Conservation (phyloP, 1,140 invertebrate genomes). For the Drosophila pectinifera region DNA sequence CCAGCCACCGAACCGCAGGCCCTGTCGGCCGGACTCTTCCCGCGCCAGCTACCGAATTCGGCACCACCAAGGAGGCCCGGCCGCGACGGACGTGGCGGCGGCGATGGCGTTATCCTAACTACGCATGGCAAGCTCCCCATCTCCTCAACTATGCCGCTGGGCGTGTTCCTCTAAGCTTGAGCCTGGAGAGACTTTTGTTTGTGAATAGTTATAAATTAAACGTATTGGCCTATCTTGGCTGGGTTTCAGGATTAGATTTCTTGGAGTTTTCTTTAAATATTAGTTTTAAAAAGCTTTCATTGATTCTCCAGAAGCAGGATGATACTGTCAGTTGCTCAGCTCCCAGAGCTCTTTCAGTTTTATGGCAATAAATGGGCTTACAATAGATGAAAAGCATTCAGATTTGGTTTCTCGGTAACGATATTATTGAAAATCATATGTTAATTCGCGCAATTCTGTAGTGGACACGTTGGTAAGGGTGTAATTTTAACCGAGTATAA, state of each 20-base stretch:
- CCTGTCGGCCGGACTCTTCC: slow-evolving; percentile 15
- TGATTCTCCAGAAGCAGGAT: too few relatives aligned
- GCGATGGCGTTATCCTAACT: slow-evolving; percentile 31
- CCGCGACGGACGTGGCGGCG: slow-evolving; percentile 9
- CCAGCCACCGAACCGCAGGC: not conserved
- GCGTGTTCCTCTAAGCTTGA: slow-evolving; percentile 2
- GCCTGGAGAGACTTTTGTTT: not conserved
- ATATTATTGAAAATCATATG: slow-evolving; percentile 21
- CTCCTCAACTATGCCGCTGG: slow-evolving; percentile 23
- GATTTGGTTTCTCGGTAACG: slow-evolving; percentile 18
- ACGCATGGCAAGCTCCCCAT: slow-evolving; percentile 9
- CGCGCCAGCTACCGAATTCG: slow-evolving; percentile 21
- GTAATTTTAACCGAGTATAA: too few relatives aligned
- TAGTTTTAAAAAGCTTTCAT: too few relatives aligned
- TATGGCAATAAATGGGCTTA: too few relatives aligned
- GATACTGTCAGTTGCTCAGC: too few relatives aligned
- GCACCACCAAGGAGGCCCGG: slow-evolving; percentile 10
- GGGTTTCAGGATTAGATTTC: not conserved
- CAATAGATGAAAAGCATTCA: not conserved
- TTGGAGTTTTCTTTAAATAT: too few relatives aligned
- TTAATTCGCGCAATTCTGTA: slow-evolving; percentile 16
- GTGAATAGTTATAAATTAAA: slow-evolving; percentile 40
- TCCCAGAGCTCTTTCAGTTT: too few relatives aligned
- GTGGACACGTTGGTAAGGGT: too few relatives aligned
- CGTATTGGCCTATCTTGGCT: slow-evolving; percentile 6